Evolutionary conservation across 64 coral and sea anemone genomes (phyloP).

Genomic region (Platygyra sinensis): DNA sequence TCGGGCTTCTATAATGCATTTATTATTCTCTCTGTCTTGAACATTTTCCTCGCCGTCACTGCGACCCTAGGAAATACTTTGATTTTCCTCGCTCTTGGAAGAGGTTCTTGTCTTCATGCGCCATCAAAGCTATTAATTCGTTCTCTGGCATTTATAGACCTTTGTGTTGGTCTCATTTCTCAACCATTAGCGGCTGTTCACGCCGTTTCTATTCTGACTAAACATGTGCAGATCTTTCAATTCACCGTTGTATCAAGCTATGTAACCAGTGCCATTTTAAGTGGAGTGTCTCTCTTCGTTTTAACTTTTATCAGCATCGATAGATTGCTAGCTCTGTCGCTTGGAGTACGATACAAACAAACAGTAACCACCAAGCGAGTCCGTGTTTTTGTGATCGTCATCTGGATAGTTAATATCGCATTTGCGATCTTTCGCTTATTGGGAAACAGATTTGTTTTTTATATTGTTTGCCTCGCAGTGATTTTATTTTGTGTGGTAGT

Average conservation of each 20-base stretch:
- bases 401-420: neutral
- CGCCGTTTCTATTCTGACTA: neutral
- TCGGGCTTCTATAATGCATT: neutral
- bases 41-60: neutral
- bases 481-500: neutral
- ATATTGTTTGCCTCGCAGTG: neutral
- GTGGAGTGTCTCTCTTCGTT: constrained; percentile 5
- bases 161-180: neutral
- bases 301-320: neutral
- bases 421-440: neutral
- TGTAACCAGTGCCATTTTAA: neutral
- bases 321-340: neutral
- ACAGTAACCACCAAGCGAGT: neutral
- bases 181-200: neutral
- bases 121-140: neutral
- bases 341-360: neutral
- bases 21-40: neutral
- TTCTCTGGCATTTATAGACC: neutral
- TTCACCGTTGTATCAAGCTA: neutral
- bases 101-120: neutral
- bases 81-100: neutral
- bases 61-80: neutral
- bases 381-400: neutral
- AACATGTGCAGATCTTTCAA: neutral
- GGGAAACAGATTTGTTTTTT: neutral